phyloP scores from a whole-genome alignment of 2,797 vertebrate species.

The Phoxinus dragarum region DNA sequence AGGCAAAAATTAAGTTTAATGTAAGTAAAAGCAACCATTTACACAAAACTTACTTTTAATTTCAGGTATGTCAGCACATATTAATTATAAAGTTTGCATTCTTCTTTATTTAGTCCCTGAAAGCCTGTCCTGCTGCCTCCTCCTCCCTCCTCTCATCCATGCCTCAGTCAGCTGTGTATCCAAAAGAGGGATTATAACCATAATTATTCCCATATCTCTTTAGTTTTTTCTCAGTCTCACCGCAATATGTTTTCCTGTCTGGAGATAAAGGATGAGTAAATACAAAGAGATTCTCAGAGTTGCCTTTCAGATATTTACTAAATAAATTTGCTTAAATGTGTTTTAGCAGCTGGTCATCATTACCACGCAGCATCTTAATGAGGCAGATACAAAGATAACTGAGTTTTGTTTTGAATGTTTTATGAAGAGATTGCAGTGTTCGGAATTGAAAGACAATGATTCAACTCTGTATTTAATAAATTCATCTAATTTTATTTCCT shows the following conservation, averaged over 20 bases:
- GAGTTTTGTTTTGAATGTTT: neutral
- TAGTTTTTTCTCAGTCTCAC: neutral
- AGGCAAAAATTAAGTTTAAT: neutral
- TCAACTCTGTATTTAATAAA: neutral
- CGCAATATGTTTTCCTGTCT: conserved; percentile 13
- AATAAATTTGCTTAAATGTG: conserved; percentile 35
- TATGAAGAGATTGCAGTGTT: neutral
- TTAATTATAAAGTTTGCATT: conserved; percentile 28
- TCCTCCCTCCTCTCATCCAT: neutral
- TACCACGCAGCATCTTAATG: neutral
- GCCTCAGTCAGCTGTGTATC: neutral
- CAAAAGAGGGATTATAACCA: neutral
- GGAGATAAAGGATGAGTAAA: neutral
- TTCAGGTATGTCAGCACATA: neutral
- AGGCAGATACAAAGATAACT: conserved; percentile 3
- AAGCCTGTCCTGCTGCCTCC: neutral
- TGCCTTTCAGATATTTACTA: conserved; percentile 19
- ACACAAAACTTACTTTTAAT: neutral
- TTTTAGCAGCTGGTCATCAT: conserved; percentile 36
- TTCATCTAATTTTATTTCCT: neutral
- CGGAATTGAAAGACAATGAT: neutral
- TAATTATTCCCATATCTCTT: conserved; percentile 3
- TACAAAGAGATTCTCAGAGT: conserved; percentile 11
- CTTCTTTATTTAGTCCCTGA: conserved; percentile 18
- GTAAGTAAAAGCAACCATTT: conserved; percentile 9